These are phyloP conservation scores for Cosmia pyralina DNA, from an alignment of 2,888 invertebrate species.

Conservation along the genomic window DNA sequence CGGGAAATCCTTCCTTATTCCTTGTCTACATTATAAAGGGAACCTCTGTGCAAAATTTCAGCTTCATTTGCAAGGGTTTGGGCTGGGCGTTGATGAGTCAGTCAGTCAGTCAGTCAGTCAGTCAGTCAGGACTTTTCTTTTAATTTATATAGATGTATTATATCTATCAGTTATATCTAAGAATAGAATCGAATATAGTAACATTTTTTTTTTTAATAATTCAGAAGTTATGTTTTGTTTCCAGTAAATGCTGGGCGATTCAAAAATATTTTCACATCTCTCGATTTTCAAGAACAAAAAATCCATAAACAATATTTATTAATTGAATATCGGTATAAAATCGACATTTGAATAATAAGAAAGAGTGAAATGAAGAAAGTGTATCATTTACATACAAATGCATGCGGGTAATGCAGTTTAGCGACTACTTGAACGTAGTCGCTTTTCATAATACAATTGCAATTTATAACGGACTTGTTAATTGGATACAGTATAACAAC, in stretches of 20 bases:
- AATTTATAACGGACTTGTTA: background rate
- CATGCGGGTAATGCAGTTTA: conserved; percentile 33
- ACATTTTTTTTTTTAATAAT: background rate
- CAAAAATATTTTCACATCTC: background rate
- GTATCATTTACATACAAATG: conserved; percentile 54
- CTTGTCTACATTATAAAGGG: too few species aligned
- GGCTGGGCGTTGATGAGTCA: too few species aligned
- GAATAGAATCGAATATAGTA: background rate
- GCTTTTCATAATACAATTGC: conserved; percentile 1
- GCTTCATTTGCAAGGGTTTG: too few species aligned
- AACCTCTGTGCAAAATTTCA: too few species aligned
- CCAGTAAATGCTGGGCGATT: background rate
- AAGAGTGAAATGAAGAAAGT: conserved; percentile 59
- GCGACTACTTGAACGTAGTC: too few species aligned
- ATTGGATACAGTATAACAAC: background rate
- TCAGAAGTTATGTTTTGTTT: background rate
- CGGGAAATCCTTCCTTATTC: too few species aligned
- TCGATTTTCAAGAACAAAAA: background rate
- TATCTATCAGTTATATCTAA: too few species aligned
- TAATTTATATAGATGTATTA: too few species aligned
- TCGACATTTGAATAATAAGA: conserved; percentile 35
- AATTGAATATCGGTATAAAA: conserved; percentile 3
- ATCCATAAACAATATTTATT: background rate
- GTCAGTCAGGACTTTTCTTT: too few species aligned
- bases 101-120: too few species aligned